phyloP scores from a whole-genome alignment of 2,113 vertebrate genomes.

The Aramus guarauna region DNA sequence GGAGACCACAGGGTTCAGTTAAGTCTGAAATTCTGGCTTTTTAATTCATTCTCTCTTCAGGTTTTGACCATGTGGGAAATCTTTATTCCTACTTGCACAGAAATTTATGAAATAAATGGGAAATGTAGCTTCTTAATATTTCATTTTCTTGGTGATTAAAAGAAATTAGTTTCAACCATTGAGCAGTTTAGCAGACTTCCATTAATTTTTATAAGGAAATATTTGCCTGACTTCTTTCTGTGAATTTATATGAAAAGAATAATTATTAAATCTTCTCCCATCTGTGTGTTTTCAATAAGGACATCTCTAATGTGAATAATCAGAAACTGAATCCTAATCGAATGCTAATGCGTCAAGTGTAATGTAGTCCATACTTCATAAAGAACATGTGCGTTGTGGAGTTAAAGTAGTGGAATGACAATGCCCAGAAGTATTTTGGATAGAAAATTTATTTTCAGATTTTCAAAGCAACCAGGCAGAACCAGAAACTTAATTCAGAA shows the following conservation, averaged over 20 bases:
- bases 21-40: background rate
- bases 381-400: background rate
- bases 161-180: constrained; percentile 35
- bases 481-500: background rate
- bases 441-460: background rate
- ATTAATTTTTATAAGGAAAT: constrained; percentile 34
- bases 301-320: background rate
- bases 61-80: background rate
- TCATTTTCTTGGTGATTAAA: constrained; percentile 34
- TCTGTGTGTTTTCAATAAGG: constrained; percentile 3
- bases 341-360: background rate
- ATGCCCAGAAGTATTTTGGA: background rate
- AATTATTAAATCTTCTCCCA: background rate
- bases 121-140: constrained; percentile 27
- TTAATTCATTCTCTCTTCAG: background rate
- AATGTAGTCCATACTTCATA: background rate
- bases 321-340: background rate
- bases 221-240: constrained; percentile 2
- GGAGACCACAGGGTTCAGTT: background rate
- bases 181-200: constrained; percentile 17
- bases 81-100: background rate
- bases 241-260: background rate
- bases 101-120: constrained; percentile 1
- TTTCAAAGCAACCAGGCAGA: background rate
- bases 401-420: background rate